These are phyloP conservation scores for Oostethus manadensis DNA, from an alignment of 2,113 vertebrate genomes.

Conservation along the genomic window DNA sequence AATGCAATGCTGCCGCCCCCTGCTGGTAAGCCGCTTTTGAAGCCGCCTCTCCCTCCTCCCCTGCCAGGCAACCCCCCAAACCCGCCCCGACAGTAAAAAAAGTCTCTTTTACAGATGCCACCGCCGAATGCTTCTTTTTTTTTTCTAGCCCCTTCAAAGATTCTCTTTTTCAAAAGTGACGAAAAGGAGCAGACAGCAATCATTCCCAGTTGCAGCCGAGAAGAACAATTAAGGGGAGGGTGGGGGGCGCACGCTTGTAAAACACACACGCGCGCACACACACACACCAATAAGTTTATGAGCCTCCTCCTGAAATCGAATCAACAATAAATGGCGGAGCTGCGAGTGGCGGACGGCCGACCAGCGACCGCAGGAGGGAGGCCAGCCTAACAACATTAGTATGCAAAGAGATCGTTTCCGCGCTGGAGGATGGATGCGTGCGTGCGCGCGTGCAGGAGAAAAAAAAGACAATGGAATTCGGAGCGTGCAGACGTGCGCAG, in stretches of 20 bases:
- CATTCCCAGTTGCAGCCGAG: too few relatives aligned
- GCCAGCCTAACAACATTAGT: slow-evolving; percentile 99
- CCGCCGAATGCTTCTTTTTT: slow-evolving; percentile 43
- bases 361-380: slow-evolving; percentile 91
- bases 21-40: slow-evolving; percentile 81
- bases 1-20: slow-evolving; percentile 80
- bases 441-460: slow-evolving; percentile 22
- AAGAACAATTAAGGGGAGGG: too few relatives aligned
- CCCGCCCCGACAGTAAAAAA: slow-evolving; percentile 47
- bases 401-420: slow-evolving; percentile 97
- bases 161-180: slow-evolving; percentile 51
- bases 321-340: slow-evolving; percentile 69
- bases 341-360: slow-evolving; percentile 85
- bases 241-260: too few relatives aligned
- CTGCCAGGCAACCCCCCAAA: slow-evolving; percentile 54
- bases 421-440: slow-evolving; percentile 84
- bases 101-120: slow-evolving; percentile 42
- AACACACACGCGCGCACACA: too few relatives aligned
- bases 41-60: slow-evolving; percentile 48
- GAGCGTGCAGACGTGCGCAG: slow-evolving; percentile 54
- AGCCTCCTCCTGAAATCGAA: slow-evolving; percentile 38
- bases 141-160: slow-evolving; percentile 55
- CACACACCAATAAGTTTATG: too few relatives aligned
- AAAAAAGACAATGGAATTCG: slow-evolving; percentile 84
- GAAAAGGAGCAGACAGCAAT: slow-evolving; percentile 11